Base-by-base conservation (phyloP, 2,888 invertebrate genomes). In the Epirrita christyi region DNA sequence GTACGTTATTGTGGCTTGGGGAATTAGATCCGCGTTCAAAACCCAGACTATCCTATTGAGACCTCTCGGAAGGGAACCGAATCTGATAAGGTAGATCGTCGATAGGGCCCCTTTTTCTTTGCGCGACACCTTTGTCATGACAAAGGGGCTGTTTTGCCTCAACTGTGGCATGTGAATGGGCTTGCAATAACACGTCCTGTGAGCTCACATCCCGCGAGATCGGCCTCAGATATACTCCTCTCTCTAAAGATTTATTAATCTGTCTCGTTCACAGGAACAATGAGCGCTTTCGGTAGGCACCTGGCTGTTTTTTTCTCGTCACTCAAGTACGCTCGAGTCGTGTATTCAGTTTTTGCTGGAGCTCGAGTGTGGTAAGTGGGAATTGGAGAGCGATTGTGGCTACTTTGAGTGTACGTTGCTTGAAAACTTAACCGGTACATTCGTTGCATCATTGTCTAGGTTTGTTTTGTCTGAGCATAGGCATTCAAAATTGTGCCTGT, bases 81-180 rank as follows among this genome's bases (percentile, higher is more conserved):
- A 90, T 91, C 91, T 89, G 91, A 92, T 91, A 92, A 92, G 88
- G 86, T 67, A 85, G 89, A 91, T 91, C 87, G 86, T 80, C 83
- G 91, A 92, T 92, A 90, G 83, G 85, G 85, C 80, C 85, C 88
- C 86, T 89, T 91, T 91, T 91, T 89, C 91, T 90, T 90, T 85
- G 80, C 85, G 83, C 89, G 90, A 91, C 91, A 92, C 91, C 90
- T 92, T 92, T 90, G 91, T 90, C 89, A 90, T 87, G 82, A 92
- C 91, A 92, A 92, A 90, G 80, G 85, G 83, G 78, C 88, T 91
- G 89, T 91, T 89, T 88, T 87, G 88, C 83, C 85, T 87, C 81
- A 82, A 81, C 84, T 78, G 81, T 91, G 91, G 91, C 91, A 88
- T 89, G 85, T 92, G 90, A 92, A 92, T 91, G 83, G 91, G 86